Evolutionary conservation across 2,888 invertebrate genomes (phyloP), one percentile per base, ranked within the genome.

Genomic region (Drosophila nr. medialis): DNA sequence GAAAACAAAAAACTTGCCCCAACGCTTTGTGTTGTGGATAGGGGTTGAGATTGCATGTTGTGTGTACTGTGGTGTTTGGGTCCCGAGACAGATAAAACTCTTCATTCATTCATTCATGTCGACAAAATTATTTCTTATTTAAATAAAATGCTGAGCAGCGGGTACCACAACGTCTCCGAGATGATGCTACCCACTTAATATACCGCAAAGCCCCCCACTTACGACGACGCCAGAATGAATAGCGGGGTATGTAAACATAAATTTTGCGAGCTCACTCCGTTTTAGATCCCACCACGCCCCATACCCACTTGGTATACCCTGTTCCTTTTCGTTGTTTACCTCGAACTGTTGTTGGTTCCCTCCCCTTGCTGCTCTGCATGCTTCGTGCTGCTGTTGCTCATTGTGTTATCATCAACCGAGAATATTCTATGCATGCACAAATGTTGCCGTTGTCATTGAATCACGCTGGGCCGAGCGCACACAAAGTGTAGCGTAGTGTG

Each of bases 101-200:
- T 90, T 87, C 90, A 90, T 90, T 90, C 81, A 80, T 80, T 76
- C 87, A 90, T 87, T 87, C 86, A 90, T 87, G 90, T 88, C 90
- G 86, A 86, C 86, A 85, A 90, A 90, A 90, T 87, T 89, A 87
- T 87, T 87, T 90, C 88, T 90, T 89, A 87, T 90, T 90, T 87
- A 87, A 87, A 87, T 87, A 90, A 90, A 90, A 90, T 86, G 83
- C 82, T 78, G 76, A 74, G 73, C 72, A 50, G 67, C 50, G 71
- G 61, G 59, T 59, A 38, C 32, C 55, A 51, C 40, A 56, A 18
- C 48, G 58, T 80, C 80, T 85, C 71, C 53, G 66, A 72, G 74
- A 77, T 80, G 89, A 80, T 82, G 86, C 89, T 88, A 82, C 83
- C 85, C 84, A 84, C 84, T 84, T 84, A 84, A 84, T 86, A 86